Conservation (phyloP, 2,113 vertebrate species). For the Tetrax tetrax region DNA sequence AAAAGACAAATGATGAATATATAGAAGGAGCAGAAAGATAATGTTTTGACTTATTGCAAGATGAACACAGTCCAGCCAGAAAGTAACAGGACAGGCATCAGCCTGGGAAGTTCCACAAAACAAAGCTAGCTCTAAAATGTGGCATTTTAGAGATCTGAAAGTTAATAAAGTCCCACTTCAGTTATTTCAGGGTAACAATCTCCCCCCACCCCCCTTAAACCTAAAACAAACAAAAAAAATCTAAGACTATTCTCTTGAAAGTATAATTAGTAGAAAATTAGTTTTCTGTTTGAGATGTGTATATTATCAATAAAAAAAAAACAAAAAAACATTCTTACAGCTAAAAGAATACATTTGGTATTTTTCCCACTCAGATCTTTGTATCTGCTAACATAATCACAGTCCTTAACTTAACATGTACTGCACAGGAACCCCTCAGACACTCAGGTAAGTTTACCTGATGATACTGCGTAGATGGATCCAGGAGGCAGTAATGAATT, state of each 20-base stretch:
- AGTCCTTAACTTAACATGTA: neutral
- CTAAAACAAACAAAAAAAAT: neutral
- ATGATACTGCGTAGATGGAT: slow-evolving; percentile 94
- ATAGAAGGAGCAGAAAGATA: neutral
- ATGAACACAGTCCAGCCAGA: neutral
- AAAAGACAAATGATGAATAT: neutral
- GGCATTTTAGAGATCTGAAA: neutral
- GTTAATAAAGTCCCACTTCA: neutral
- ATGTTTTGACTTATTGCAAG: neutral
- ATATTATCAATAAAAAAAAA: neutral
- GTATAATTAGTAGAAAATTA: neutral
- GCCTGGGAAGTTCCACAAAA: neutral
- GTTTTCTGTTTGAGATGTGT: neutral
- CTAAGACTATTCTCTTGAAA: neutral
- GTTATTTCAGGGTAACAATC: neutral
- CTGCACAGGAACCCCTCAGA: neutral
- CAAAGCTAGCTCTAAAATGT: neutral
- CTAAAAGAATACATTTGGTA: neutral
- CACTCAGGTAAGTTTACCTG: slow-evolving; percentile 80
- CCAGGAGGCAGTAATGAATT: slow-evolving; percentile 96
- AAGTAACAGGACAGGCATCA: neutral
- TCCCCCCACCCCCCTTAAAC: neutral
- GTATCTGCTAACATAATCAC: neutral
- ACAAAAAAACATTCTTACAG: neutral
- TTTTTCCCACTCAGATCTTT: neutral